These are phyloP conservation scores for Andrena camellia DNA, from an alignment of 2,888 invertebrate species.

Conservation along the genomic window DNA sequence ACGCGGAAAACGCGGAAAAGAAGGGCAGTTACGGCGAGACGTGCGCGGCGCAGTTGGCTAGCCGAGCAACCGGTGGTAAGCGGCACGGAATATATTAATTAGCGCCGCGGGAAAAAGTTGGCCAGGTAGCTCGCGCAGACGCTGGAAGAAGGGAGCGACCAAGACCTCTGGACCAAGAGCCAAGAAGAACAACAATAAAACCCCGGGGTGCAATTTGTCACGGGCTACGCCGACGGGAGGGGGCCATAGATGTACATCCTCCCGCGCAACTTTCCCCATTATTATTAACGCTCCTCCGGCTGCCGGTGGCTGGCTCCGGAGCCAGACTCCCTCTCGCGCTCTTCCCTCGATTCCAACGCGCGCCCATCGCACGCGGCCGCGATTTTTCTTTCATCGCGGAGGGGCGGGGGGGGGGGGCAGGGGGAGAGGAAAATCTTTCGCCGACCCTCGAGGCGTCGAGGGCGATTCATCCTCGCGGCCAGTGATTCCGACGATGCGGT, in stretches of 20 bases:
- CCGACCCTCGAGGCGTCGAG: not conserved
- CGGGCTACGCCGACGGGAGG: constrained; percentile 64
- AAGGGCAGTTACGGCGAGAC: not conserved
- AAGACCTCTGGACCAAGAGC: constrained; percentile 46
- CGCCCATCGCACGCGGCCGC: constrained; percentile 43
- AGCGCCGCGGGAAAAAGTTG: constrained; percentile 51
- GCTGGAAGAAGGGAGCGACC: constrained; percentile 16
- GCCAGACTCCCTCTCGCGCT: not conserved
- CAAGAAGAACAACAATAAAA: constrained; percentile 80
- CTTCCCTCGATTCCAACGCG: too few relatives aligned
- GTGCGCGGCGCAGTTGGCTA: constrained; percentile 12
- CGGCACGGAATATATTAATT: constrained; percentile 72
- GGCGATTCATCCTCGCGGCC: constrained; percentile 38
- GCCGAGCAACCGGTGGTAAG: constrained; percentile 71
- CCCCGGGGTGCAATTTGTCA: constrained; percentile 81
- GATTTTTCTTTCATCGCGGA: constrained; percentile 56
- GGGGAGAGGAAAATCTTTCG: not conserved
- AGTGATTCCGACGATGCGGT: constrained; percentile 37
- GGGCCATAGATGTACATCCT: constrained; percentile 67
- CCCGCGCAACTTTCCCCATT: constrained; percentile 80
- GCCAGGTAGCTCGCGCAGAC: constrained; percentile 17
- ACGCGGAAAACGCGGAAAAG: not conserved
- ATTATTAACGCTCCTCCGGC: constrained; percentile 79
- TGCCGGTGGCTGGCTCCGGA: not conserved
- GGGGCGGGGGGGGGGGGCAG: too few relatives aligned